Base-by-base conservation (phyloP, 2,888 invertebrate species). In the Nymphalis urticae region DNA sequence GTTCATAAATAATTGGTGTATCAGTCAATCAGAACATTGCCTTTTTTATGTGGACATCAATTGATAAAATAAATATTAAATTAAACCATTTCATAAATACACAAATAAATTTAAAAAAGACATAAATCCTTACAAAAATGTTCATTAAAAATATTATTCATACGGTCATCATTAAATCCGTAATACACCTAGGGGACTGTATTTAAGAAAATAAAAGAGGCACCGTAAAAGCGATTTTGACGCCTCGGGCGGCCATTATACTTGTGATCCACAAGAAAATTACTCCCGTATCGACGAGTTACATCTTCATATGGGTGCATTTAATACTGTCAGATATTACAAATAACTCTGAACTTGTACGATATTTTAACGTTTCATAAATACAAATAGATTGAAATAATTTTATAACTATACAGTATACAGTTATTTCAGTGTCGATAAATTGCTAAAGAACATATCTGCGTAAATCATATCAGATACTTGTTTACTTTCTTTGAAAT, bases 241-340 rank as follows among this genome's bases (percentile, higher is more conserved):
- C 72, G 75, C 73, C 67, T 62, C 51, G 64, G 62, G 73, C 62
- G 51, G 47, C 70, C 76, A 76, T 79, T 80, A 80, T 79, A 78
- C 73, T 51, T 76, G 76, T 76, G 77, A 79, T 79, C 74, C 73
- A 73, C 74, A 68, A 70, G 78, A 75, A 83, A 86, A 85, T 85
- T 85, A 77, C 81, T 64, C 72, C 54, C 65, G 73, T 82, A 85
- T 85, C 85, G 79, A 77, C 79, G 68, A 50, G 76, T 79, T 80
- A 80, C 79, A 84, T 84, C 83, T 85, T 79, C 76, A 80, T 81
- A 62, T 54, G 53, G 24, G 42, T 16, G 53, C 32, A 24, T 9
- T 82, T 86, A 84, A 82, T 48, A 81, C 7, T 7, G 0, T 1
- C 63, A 77, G 82, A 72, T 62, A 13, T 51, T 5, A 48, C 51